Evolutionary conservation across 2,113 vertebrate species (phyloP).

Genomic region (Bothrops jararaca): DNA sequence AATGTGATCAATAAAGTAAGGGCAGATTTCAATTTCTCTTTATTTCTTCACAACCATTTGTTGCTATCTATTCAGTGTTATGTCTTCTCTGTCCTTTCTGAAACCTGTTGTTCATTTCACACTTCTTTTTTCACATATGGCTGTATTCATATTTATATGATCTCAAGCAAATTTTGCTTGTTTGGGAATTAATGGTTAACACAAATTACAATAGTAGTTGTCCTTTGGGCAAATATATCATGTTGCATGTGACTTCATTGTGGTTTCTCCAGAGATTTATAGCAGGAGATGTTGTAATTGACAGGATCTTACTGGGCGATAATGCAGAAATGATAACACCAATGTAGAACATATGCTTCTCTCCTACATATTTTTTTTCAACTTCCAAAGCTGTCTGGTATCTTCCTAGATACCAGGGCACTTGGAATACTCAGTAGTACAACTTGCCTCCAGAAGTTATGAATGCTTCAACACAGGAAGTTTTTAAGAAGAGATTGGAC

Average conservation of each 20-base stretch:
- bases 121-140: neutral
- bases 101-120: neutral
- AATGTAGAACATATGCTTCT: neutral
- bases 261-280: neutral
- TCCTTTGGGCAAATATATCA: neutral
- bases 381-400: neutral
- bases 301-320: neutral
- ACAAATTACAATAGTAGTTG: neutral
- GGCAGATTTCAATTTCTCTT: neutral
- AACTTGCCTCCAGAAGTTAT: no score
- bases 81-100: neutral
- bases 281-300: neutral
- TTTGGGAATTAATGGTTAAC: neutral
- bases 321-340: neutral
- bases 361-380: neutral
- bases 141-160: neutral
- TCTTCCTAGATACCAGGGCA: neutral
- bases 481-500: no score
- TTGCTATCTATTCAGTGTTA: neutral
- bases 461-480: no score
- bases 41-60: neutral
- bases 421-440: neutral
- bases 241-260: neutral
- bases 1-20: neutral
- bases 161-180: neutral